Percentiles rank a stretch among this genome's conserved stretches.
Conservation (phyloP, 2,888 invertebrate species). For the Lasiommata megera region DNA sequence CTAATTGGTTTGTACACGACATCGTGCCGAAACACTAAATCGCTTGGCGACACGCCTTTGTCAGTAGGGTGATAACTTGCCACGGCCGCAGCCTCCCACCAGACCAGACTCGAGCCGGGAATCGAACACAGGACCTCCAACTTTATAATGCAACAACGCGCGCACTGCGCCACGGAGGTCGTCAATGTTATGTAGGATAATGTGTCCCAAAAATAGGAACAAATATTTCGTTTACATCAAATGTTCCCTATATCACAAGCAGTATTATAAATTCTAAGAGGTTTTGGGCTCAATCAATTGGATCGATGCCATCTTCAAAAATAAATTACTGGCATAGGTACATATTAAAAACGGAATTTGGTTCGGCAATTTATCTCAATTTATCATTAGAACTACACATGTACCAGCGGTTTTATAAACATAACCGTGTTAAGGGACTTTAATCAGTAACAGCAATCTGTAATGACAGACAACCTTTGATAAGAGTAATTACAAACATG, state of each 20-base stretch:
- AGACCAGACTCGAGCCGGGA: no score
- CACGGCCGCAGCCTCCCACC: no score
- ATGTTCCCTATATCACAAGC: neutral
- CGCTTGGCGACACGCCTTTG: no score
- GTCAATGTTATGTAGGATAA: no score
- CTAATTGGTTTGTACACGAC: no score
- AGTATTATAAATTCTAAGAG: neutral
- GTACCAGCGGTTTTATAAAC: neutral
- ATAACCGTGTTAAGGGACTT: neutral
- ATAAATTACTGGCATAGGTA: neutral
- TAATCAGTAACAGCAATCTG: neutral
- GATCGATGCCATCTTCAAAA: neutral
- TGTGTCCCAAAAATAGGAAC: neutral
- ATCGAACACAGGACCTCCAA: no score
- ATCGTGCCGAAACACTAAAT: no score
- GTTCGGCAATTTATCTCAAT: neutral
- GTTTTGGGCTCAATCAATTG: neutral
- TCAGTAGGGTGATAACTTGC: no score
- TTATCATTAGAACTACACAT: neutral
- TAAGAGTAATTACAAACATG: neutral
- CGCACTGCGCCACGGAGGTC: no score
- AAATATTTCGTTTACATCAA: neutral
- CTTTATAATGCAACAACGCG: no score
- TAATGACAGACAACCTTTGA: constrained; percentile 9
- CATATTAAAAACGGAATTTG: neutral